Evolutionary conservation across 2,797 vertebrate species (phyloP).

Genomic region (Poeciliopsis infans): DNA sequence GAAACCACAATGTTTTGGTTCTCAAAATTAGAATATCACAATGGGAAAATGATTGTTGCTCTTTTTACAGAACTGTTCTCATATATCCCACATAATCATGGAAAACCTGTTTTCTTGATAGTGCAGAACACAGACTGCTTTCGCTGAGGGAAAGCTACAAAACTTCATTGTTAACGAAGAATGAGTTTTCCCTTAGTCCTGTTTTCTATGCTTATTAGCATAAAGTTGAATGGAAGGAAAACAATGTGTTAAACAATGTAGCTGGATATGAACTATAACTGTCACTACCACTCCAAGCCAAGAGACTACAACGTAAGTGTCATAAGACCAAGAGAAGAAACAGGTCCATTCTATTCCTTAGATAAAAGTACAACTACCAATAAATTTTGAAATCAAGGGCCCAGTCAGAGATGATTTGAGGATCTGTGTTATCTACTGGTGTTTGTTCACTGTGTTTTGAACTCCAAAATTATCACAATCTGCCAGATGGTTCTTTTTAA

Average conservation of each 20-base stretch:
- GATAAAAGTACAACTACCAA: neutral
- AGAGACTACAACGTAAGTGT: neutral
- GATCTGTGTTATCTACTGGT: neutral
- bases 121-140: neutral
- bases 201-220: no score
- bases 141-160: neutral
- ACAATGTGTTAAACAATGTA: neutral
- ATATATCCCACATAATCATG: neutral
- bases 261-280: neutral
- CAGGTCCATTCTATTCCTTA: neutral
- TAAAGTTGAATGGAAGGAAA: neutral
- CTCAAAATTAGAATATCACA: neutral
- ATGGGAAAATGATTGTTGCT: neutral
- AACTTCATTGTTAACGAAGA: neutral
- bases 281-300: neutral
- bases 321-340: neutral
- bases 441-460: neutral
- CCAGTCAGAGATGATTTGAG: neutral
- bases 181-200: neutral
- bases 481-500: neutral
- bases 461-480: neutral
- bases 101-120: neutral
- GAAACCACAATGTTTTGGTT: neutral
- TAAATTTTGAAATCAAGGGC: neutral
- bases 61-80: neutral